Conservation (phyloP, 2,113 vertebrate genomes). For the Sinocyclocheilus maitianheensis region DNA sequence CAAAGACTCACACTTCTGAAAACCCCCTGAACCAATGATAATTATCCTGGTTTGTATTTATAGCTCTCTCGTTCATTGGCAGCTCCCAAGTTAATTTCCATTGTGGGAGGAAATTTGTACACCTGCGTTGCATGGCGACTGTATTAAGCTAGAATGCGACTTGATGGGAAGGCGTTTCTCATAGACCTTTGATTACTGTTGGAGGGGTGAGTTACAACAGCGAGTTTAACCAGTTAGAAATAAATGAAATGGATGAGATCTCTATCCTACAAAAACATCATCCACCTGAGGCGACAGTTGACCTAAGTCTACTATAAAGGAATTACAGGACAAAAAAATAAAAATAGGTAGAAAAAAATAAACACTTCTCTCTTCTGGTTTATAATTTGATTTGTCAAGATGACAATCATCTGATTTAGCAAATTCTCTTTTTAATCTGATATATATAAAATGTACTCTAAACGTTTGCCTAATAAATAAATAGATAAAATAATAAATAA, state of each 20-base stretch:
- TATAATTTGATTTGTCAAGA: no score
- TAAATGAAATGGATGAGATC: neutral
- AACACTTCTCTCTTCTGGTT: no score
- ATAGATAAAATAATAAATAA: no score
- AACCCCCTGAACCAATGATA: slow-evolving; percentile 38
- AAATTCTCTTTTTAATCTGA: no score
- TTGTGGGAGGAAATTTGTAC: slow-evolving; percentile 29
- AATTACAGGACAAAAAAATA: no score
- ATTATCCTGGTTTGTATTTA: slow-evolving; percentile 50
- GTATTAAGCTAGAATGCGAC: slow-evolving; percentile 26
- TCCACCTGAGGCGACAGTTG: neutral
- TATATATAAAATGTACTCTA: no score
- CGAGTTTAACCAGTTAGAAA: neutral
- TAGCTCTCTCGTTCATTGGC: slow-evolving; percentile 29
- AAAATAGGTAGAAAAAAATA: no score
- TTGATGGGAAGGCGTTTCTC: neutral
- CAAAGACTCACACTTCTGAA: slow-evolving; percentile 1
- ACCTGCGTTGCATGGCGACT: slow-evolving; percentile 53
- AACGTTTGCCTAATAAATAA: no score
- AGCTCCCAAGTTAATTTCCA: slow-evolving; percentile 30
- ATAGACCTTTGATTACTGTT: neutral
- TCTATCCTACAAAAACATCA: neutral
- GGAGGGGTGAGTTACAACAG: neutral
- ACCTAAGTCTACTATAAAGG: neutral
- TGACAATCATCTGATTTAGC: no score